Evolutionary conservation across 2,113 vertebrate genomes (phyloP).

Genomic region (Corythornis madagascariensis): DNA sequence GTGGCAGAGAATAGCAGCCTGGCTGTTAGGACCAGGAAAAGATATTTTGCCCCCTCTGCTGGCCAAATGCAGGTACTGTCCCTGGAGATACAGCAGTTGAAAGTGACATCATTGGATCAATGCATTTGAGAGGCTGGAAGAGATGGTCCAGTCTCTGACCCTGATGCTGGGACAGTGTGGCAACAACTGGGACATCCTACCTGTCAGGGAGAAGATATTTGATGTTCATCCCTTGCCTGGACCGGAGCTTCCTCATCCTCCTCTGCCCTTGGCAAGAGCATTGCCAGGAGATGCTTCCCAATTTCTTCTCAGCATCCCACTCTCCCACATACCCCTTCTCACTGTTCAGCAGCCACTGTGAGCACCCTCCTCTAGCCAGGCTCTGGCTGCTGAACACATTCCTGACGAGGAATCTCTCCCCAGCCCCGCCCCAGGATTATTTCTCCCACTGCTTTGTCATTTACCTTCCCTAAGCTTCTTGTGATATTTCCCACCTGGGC

Average conservation of each 20-base stretch:
- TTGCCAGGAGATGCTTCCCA: not conserved
- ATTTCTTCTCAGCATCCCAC: not conserved
- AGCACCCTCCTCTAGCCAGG: not conserved
- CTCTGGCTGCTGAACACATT: not conserved
- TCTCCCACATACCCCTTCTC: not conserved
- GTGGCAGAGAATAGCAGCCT: not conserved
- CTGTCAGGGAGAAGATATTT: not conserved
- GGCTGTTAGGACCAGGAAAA: not conserved
- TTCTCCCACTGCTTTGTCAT: not conserved
- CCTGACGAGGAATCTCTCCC: not conserved
- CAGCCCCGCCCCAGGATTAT: accelerated
- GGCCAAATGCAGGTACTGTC: not conserved
- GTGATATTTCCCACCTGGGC: not conserved
- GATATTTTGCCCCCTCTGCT: not conserved
- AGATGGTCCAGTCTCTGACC: accelerated
- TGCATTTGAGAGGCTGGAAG: accelerated
- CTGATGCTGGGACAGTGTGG: not conserved
- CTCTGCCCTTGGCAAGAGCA: accelerated
- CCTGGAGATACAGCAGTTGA: not conserved
- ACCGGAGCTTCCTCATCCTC: not conserved
- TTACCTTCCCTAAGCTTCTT: not conserved
- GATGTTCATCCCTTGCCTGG: not conserved
- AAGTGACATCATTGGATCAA: not conserved
- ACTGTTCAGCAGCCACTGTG: not conserved
- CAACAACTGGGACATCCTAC: not conserved